Evolutionary conservation across 2,113 vertebrate genomes (phyloP).

Genomic region (Lipotes vexillifer): DNA sequence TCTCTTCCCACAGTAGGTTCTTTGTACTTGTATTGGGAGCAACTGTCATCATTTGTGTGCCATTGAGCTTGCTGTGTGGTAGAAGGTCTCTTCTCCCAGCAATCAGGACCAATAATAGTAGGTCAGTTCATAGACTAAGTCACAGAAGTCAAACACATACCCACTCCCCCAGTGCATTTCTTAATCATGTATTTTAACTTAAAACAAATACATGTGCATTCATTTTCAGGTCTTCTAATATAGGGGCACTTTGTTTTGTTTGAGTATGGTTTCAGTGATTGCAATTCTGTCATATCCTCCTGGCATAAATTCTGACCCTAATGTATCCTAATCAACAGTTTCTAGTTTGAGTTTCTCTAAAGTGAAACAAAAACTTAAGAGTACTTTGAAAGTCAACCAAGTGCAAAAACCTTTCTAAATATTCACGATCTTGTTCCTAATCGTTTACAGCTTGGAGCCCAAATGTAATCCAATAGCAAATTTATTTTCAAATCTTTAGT

Average conservation of each 20-base stretch:
- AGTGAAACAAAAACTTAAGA: neutral
- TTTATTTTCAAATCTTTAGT: conserved; percentile 1
- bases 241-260: neutral
- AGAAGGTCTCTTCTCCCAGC: neutral
- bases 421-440: neutral
- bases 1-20: neutral
- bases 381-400: neutral
- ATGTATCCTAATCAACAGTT: neutral
- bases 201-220: neutral
- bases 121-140: neutral
- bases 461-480: neutral
- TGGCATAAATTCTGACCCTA: neutral
- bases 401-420: neutral
- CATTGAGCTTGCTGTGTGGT: neutral
- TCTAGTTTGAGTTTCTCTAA: neutral
- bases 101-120: neutral
- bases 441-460: neutral
- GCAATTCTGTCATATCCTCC: neutral
- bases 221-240: neutral
- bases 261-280: neutral
- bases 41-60: neutral
- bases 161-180: neutral
- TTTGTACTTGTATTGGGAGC: neutral
- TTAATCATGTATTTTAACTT: neutral
- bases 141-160: neutral